phyloP scores from a whole-genome alignment of 2,113 vertebrate genomes.

The Brachypodius melanocephalos region DNA sequence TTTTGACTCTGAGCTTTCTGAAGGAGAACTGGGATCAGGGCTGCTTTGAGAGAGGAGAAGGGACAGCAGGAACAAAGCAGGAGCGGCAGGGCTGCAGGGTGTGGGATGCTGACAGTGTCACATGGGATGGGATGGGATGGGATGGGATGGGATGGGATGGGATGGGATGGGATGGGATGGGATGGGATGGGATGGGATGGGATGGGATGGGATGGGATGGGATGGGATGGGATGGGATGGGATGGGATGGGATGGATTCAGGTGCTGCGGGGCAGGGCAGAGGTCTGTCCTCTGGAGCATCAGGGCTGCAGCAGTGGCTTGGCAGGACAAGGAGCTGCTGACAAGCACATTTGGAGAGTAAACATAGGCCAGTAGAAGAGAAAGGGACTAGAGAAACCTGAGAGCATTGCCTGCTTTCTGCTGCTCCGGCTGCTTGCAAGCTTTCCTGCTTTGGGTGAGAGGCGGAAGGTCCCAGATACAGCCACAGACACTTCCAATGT shows the following conservation, averaged over 20 bases:
- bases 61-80: neutral
- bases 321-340: neutral
- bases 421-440: neutral
- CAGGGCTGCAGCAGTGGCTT: neutral
- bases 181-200: neutral
- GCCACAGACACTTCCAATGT: neutral
- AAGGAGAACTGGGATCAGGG: neutral
- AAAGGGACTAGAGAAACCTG: neutral
- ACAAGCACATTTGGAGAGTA: neutral
- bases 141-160: neutral
- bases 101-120: rapidly evolving
- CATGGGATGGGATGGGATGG: neutral
- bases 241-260: neutral
- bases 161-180: neutral
- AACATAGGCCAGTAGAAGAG: neutral
- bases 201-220: neutral
- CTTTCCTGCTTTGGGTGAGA: neutral
- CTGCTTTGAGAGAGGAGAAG: neutral
- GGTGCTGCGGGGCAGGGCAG: neutral
- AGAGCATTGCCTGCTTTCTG: neutral
- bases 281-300: neutral
- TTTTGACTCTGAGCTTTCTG: neutral
- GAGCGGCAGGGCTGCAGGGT: neutral
- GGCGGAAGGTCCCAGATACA: neutral
- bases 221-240: neutral